Evolutionary conservation across 2,888 invertebrate genomes (phyloP), one percentile per base, ranked within the genome.

Genomic region (Eutolmus rufibarbis): DNA sequence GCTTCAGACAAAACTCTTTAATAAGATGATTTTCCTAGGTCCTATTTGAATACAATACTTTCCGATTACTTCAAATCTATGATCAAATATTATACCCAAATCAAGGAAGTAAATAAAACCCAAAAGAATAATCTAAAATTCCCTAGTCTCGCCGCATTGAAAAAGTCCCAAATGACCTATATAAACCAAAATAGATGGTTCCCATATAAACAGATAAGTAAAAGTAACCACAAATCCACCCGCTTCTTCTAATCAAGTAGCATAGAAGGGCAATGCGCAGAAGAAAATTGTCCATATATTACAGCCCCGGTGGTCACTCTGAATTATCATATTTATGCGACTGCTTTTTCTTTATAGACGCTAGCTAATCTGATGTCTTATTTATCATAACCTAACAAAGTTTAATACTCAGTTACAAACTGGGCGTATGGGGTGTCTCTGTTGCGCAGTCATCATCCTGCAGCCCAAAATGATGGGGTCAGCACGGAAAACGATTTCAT

Each of bases 271-370:
- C 46, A 74, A 74, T 56, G 56, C 28, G 56, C n/a, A 85, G 40
- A 19, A 74, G 85, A 74, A 46, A 28, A 46, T 74, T 46, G 19
- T 12, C 16, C 74, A 85, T 85, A 74, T 34, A 74, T 85, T 85
- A 85, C 85, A 74, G 74, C 51, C 81, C 81, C 78, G 57, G 86
- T 87, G 88, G 88, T 85, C 88, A 87, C 87, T 86, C 82, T 74
- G 81, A 88, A 88, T 88, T 88, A 88, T 88, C 88, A 88, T 88
- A 88, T 88, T 88, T 88, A 88, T 88, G 87, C 86, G 88, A 87
- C 46, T 88, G 86, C 82, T 76, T 82, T 86, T 88, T 88, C 87
- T 88, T 88, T 88, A 87, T 87, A 87, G 81, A 87, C 87, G 86
- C 87, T 87, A 88, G 86, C 88, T 85, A 88, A 88, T 88, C 88